These are phyloP conservation scores for Chrysolina oricalcia DNA, from an alignment of 2,888 invertebrate genomes.

Conservation along the genomic window DNA sequence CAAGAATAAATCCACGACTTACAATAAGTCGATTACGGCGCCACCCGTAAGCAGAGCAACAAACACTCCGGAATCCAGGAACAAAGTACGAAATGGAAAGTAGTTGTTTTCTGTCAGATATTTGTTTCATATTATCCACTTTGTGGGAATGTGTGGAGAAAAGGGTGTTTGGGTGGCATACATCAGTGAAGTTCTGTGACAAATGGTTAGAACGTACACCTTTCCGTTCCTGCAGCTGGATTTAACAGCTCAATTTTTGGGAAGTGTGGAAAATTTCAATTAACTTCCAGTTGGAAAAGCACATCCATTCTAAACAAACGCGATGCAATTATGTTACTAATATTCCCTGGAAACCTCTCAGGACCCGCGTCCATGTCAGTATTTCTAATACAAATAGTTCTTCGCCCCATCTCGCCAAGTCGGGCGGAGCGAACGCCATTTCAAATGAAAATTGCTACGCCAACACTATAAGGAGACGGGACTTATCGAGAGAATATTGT, in stretches of 20 bases:
- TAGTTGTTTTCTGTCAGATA: no score
- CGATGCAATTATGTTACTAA: constrained; percentile 7
- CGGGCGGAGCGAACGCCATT: constrained; percentile 15
- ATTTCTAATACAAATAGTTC: constrained; percentile 15
- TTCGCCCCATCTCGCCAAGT: background rate
- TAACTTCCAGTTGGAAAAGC: constrained; percentile 1
- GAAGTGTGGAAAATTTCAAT: constrained; percentile 1
- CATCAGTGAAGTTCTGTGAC: background rate
- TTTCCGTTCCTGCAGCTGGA: background rate
- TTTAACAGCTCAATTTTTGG: background rate
- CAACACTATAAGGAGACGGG: constrained; percentile 17
- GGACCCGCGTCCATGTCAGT: constrained; percentile 16
- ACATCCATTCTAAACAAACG: constrained; percentile 10
- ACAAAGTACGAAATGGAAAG: no score
- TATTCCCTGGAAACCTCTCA: background rate
- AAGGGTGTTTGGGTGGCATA: no score
- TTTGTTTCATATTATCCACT: no score
- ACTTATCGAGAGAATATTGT: constrained; percentile 34
- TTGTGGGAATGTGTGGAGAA: no score
- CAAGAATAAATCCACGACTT: no score
- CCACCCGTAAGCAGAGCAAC: no score
- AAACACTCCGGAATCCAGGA: no score
- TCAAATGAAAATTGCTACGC: constrained; percentile 31
- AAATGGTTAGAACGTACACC: background rate
- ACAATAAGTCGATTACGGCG: no score